Conservation (phyloP, 2,113 vertebrate genomes). For the Microtus richardsoni region DNA sequence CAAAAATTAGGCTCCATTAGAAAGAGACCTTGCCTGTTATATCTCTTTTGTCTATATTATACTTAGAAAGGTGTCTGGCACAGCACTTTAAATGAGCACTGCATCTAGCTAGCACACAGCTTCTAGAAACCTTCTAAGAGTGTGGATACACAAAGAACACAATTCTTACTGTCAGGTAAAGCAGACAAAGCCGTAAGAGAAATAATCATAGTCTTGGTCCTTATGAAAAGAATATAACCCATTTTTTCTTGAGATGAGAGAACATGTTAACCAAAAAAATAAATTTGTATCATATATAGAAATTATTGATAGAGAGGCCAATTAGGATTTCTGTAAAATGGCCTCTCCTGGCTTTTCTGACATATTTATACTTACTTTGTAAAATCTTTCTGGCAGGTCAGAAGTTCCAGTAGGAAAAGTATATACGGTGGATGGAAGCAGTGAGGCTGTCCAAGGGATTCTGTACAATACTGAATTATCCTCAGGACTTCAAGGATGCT, state of each 20-base stretch:
- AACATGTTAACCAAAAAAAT: constrained; percentile 27
- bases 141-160: neutral
- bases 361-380: constrained; percentile 89
- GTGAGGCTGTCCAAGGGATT: constrained; percentile 93
- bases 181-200: neutral
- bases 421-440: constrained; percentile 95
- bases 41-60: neutral
- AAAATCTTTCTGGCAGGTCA: constrained; percentile 97
- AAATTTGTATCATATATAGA: neutral
- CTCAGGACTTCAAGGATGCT: constrained; percentile 92
- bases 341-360: neutral
- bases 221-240: neutral
- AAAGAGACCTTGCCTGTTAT: neutral
- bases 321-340: neutral
- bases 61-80: neutral
- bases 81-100: neutral
- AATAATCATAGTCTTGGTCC: neutral
- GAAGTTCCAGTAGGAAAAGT: constrained; percentile 95
- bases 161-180: neutral
- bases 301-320: neutral
- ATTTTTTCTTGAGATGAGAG: constrained; percentile 11
- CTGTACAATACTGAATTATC: constrained; percentile 91
- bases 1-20: neutral
- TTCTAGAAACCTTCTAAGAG: constrained; percentile 19
- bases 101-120: neutral